phyloP scores from a whole-genome alignment of 2,888 invertebrate genomes.

The Peribatodes rhomboidaria region DNA sequence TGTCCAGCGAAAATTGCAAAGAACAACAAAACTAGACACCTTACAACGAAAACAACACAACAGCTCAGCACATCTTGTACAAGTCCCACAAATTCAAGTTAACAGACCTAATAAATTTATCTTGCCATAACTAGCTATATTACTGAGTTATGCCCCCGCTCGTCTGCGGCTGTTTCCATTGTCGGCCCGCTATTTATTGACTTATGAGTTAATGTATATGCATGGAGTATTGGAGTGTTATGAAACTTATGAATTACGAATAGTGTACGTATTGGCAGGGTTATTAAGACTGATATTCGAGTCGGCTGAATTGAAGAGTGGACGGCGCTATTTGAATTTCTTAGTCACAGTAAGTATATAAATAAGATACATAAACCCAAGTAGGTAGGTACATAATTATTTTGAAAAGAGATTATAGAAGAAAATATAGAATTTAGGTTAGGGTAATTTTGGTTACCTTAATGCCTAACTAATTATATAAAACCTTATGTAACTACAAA shows the following conservation, averaged over 20 bases:
- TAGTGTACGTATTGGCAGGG: constrained; percentile 3
- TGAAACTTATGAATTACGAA: not conserved
- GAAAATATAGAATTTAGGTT: no score
- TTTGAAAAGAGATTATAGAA: no score
- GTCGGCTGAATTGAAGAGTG: not conserved
- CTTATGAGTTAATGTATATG: constrained; percentile 40
- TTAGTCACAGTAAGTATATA: not conserved
- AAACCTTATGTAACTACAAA: no score
- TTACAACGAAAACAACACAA: constrained; percentile 41
- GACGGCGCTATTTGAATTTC: not conserved
- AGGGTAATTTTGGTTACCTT: no score
- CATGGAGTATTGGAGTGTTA: not conserved
- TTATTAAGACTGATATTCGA: constrained; percentile 1
- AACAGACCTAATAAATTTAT: constrained; percentile 83
- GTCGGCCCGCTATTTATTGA: constrained; percentile 43
- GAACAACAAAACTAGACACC: constrained; percentile 36
- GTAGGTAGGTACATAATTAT: no score
- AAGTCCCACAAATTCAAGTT: constrained; percentile 75
- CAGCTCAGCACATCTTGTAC: constrained; percentile 51
- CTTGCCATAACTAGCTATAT: constrained; percentile 78
- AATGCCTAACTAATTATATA: no score
- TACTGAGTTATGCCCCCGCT: constrained; percentile 70
- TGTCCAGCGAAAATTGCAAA: constrained; percentile 5
- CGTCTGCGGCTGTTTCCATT: constrained; percentile 61
- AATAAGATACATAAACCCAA: no score